Percentiles rank a stretch among this genome's conserved stretches.
Conservation (phyloP, 2,113 vertebrate species). For the Spizaetus ornatus region DNA sequence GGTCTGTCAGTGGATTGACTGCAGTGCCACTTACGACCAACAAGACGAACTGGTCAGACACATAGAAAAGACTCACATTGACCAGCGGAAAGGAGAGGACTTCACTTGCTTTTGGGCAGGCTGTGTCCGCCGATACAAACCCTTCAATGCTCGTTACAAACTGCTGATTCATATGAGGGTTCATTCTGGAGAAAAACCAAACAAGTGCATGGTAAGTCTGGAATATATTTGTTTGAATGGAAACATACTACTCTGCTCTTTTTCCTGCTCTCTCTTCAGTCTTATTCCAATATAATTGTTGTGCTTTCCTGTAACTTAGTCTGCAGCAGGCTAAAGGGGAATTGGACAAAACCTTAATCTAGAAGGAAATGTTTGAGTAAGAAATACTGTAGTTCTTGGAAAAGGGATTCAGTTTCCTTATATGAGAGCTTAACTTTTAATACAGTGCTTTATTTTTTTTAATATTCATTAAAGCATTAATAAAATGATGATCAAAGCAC, state of each 20-base stretch:
- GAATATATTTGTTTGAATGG: constrained; percentile 58
- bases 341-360: constrained; percentile 33
- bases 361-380: constrained; percentile 51
- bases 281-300: constrained; percentile 16
- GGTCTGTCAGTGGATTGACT: constrained; percentile 97
- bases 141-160: constrained; percentile 99
- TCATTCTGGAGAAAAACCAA: constrained; percentile 98
- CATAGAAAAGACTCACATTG: constrained; percentile 98
- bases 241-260: neutral
- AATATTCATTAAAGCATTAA: constrained; percentile 65
- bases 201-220: constrained; percentile 98
- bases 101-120: constrained; percentile 99
- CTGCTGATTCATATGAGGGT: constrained; percentile 99
- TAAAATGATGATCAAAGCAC: constrained; percentile 62
- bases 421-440: constrained; percentile 59
- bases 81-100: constrained; percentile 98
- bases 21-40: constrained; percentile 91
- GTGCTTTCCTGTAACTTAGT: constrained; percentile 38
- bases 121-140: constrained; percentile 94
- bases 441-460: constrained; percentile 52
- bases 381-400: constrained; percentile 48
- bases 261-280: neutral
- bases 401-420: constrained; percentile 39
- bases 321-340: constrained; percentile 1
- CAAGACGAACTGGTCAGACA: constrained; percentile 98